phyloP scores from a whole-genome alignment of 37 sponge, comb jelly and placozoan species.

The Lycopodina hypogea region DNA sequence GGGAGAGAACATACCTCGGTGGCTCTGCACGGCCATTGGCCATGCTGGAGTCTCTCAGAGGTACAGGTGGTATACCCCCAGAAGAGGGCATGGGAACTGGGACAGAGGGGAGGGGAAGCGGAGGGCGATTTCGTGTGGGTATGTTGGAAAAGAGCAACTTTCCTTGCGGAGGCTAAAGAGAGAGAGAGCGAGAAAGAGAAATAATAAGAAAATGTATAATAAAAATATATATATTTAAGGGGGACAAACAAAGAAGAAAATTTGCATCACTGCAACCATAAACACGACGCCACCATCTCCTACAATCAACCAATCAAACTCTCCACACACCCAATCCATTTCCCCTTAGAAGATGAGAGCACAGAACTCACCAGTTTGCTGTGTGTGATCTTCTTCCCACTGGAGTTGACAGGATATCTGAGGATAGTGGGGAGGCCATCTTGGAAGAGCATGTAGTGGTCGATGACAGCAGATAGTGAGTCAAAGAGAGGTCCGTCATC shows the following conservation, averaged over 20 bases:
- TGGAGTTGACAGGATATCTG: constrained; percentile 50
- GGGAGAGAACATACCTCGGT: constrained; percentile 1
- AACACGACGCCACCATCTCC: no score
- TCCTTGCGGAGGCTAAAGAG: constrained; percentile 45
- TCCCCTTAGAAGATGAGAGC: no score
- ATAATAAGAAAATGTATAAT: no score
- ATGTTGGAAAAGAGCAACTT: constrained; percentile 38
- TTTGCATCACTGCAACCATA: no score
- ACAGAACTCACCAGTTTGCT: constrained; percentile 19
- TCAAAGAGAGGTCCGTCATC: constrained; percentile 91
- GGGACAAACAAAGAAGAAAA: not conserved
- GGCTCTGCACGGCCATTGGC: not conserved
- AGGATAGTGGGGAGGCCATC: constrained; percentile 91
- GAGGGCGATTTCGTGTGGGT: constrained; percentile 3
- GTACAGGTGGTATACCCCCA: constrained; percentile 9
- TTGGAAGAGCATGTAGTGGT: constrained; percentile 80
- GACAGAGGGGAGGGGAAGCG: constrained; percentile 10
- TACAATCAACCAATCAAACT: no score
- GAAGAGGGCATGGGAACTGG: constrained; percentile 7
- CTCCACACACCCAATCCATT: no score
- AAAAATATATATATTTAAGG: no score
- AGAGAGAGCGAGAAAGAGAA: constrained; percentile 18
- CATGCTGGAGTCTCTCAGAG: not conserved
- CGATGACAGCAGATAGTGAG: constrained; percentile 55
- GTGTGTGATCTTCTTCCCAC: constrained; percentile 10